Percentiles rank a stretch among this genome's conserved stretches.
Evolutionary conservation across 1,140 invertebrate genomes (phyloP).

Genomic region (Neodiprion fabricii): DNA sequence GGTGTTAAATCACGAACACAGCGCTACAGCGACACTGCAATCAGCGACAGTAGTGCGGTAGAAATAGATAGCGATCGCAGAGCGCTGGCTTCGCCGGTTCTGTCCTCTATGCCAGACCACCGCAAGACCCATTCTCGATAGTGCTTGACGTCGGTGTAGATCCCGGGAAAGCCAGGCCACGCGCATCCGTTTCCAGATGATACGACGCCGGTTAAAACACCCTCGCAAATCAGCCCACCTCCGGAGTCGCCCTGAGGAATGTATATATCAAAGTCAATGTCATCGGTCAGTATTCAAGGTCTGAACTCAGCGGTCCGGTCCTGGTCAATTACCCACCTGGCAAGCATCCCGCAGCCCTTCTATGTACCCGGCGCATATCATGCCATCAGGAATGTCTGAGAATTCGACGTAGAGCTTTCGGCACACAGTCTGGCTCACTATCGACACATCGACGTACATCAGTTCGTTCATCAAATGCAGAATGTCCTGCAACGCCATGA

Average conservation of each 20-base stretch:
- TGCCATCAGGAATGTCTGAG: conserved; percentile 65
- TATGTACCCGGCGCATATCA: conserved; percentile 75
- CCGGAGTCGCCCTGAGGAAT: conserved; percentile 62
- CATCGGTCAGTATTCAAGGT: neutral
- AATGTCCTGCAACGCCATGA: conserved; percentile 26
- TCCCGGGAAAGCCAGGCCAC: conserved; percentile 57
- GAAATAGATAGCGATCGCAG: neutral
- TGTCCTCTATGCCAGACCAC: neutral
- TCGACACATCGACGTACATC: conserved; percentile 56
- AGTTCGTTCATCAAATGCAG: conserved; percentile 35
- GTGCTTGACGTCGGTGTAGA: conserved; percentile 61
- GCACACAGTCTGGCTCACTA: conserved; percentile 46
- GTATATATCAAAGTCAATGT: neutral
- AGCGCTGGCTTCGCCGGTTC: neutral
- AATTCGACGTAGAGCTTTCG: conserved; percentile 38
- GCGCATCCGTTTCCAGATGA: conserved; percentile 67
- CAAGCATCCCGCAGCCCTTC: conserved; percentile 75
- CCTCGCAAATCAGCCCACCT: conserved; percentile 57
- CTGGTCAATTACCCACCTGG: conserved; percentile 58
- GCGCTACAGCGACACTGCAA: no score
- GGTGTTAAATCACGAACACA: no score
- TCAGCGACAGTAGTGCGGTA: no score
- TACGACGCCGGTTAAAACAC: conserved; percentile 62
- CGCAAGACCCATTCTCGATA: conserved; percentile 61
- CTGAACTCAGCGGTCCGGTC: no score